These are phyloP conservation scores for Petrolisthes cinctipes DNA, from an alignment of 2,888 invertebrate species.

Conservation along the genomic window DNA sequence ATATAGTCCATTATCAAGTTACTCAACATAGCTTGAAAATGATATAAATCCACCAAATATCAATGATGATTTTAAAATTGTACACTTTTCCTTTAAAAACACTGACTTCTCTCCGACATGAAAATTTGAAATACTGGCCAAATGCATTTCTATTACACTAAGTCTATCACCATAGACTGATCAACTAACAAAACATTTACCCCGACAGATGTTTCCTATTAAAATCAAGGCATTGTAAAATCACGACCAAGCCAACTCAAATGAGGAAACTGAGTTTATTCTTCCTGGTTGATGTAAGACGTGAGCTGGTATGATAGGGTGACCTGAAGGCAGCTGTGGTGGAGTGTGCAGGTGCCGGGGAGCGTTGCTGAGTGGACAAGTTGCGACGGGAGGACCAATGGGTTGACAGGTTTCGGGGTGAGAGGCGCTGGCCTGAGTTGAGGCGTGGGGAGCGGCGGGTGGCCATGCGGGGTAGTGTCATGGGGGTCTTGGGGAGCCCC, in stretches of 20 bases:
- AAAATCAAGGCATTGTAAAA: neutral
- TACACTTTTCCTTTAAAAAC: no score
- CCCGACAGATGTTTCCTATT: no score
- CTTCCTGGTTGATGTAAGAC: neutral
- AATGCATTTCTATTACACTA: no score
- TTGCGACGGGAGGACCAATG: neutral
- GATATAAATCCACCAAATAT: no score
- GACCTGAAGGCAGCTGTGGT: neutral
- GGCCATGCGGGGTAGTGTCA: neutral
- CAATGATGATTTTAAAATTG: no score
- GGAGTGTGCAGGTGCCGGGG: neutral
- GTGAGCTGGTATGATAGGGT: neutral
- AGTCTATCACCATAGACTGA: no score
- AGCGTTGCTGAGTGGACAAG: no score
- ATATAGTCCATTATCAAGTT: no score
- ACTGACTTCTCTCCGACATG: no score
- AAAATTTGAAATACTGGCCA: no score
- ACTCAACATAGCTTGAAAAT: no score
- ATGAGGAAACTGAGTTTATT: neutral
- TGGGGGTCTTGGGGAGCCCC: constrained; percentile 6
- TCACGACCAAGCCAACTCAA: neutral
- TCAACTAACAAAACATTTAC: no score
- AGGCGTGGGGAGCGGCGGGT: constrained; percentile 1
- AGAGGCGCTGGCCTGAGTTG: neutral
- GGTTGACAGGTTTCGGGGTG: neutral